A percentile compares a stretch with the other conserved stretches of the same genome.
phyloP scores from a whole-genome alignment of 2,113 vertebrate species.

The Diadophis punctatus region DNA sequence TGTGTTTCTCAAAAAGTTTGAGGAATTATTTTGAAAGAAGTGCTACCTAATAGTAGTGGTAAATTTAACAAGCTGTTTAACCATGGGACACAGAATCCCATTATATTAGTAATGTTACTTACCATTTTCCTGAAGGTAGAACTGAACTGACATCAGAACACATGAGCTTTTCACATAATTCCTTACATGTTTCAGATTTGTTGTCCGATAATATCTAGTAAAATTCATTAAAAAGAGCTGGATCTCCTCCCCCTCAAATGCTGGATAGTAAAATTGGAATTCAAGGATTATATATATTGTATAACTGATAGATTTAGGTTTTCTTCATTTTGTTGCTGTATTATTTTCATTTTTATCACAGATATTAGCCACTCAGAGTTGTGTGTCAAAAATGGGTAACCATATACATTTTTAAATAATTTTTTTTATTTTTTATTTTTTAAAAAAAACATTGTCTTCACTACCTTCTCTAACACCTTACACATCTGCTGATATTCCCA shows the following conservation, averaged over 20 bases:
- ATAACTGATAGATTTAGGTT: too few relatives aligned
- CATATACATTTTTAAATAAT: too few relatives aligned
- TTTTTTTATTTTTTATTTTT: too few relatives aligned
- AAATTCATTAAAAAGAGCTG: neutral
- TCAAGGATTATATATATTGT: neutral
- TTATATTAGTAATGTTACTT: neutral
- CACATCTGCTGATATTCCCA: neutral
- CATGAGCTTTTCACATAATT: neutral
- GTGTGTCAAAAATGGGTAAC: too few relatives aligned
- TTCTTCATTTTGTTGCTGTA: neutral
- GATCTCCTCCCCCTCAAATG: neutral
- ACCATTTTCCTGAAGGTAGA: neutral
- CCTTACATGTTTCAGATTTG: conserved; percentile 5
- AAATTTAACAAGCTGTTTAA: neutral
- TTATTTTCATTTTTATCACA: neutral
- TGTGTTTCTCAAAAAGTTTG: neutral
- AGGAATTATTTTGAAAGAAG: neutral
- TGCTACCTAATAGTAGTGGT: neutral
- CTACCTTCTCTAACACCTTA: neutral
- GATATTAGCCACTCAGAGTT: too few relatives aligned
- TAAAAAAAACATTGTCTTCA: too few relatives aligned
- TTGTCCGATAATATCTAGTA: neutral
- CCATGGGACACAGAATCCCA: neutral
- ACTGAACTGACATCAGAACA: neutral
- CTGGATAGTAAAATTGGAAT: neutral